Conservation (phyloP, 1,140 invertebrate species). For the Pararge aegeria region DNA sequence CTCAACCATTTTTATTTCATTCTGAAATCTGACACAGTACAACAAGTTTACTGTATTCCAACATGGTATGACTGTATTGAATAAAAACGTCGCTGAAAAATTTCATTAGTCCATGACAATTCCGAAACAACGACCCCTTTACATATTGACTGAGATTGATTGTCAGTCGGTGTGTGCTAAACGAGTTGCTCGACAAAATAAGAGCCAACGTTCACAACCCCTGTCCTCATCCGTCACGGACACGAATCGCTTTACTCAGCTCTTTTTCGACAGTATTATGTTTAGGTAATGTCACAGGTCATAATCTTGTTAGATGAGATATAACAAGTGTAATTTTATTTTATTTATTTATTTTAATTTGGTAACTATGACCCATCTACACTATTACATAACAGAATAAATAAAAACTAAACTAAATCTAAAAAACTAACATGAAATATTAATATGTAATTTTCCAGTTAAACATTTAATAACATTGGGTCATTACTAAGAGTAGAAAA, state of each 20-base stretch:
- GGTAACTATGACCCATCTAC: no score
- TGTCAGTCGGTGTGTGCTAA: slow-evolving; percentile 69
- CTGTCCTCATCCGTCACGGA: slow-evolving; percentile 61
- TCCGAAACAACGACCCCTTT: slow-evolving; percentile 61
- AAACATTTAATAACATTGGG: no score
- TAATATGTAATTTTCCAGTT: no score
- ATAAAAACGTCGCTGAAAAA: slow-evolving; percentile 49
- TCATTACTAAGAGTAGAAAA: no score
- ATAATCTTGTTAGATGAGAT: neutral
- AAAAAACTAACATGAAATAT: no score
- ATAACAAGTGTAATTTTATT: no score
- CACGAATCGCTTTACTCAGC: slow-evolving; percentile 61
- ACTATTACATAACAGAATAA: no score
- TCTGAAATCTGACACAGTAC: slow-evolving; percentile 5
- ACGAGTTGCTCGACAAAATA: slow-evolving; percentile 68
- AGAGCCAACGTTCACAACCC: slow-evolving; percentile 67
- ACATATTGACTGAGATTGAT: slow-evolving; percentile 75
- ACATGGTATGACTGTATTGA: slow-evolving; percentile 19
- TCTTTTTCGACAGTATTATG: slow-evolving; percentile 50
- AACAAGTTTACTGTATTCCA: slow-evolving; percentile 16
- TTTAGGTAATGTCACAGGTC: slow-evolving; percentile 25
- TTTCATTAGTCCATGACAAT: slow-evolving; percentile 59
- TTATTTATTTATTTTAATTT: no score
- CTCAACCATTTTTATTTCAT: neutral
- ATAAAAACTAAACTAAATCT: no score